These are phyloP conservation scores for Ephestia elutella DNA, from an alignment of 1,140 invertebrate genomes.

Conservation along the genomic window DNA sequence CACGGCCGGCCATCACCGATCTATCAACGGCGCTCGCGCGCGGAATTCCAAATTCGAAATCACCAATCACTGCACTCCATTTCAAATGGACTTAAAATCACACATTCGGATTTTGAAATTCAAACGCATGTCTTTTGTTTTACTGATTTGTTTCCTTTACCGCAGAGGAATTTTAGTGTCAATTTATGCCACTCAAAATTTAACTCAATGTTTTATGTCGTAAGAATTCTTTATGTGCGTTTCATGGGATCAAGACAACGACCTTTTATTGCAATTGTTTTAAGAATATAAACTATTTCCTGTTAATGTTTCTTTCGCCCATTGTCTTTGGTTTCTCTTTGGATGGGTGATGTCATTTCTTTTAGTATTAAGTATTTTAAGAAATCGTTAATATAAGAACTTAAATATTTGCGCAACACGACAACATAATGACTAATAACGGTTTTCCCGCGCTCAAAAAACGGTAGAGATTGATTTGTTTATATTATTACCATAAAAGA, in stretches of 20 bases:
- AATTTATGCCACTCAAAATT: conserved; percentile 9
- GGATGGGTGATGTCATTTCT: conserved; percentile 55
- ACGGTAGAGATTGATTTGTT: too few species aligned
- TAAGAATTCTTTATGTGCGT: conserved; percentile 24
- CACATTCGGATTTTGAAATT: conserved; percentile 54
- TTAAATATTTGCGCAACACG: too few species aligned
- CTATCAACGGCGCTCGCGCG: conserved; percentile 58
- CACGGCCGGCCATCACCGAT: conserved; percentile 50
- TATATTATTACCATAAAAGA: not conserved
- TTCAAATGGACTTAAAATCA: conserved; percentile 51
- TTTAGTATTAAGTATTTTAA: conserved; percentile 34
- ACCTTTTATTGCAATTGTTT: conserved; percentile 65
- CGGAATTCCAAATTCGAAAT: conserved; percentile 62
- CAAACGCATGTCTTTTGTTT: conserved; percentile 51
- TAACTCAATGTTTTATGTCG: conserved; percentile 10
- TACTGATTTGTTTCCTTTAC: conserved; percentile 52
- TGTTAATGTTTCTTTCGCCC: conserved; percentile 62
- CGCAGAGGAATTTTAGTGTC: not conserved
- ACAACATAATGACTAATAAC: too few species aligned
- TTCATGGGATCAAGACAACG: conserved; percentile 20
- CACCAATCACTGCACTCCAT: conserved; percentile 52
- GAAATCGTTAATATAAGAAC: conserved; percentile 35
- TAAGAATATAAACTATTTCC: conserved; percentile 72
- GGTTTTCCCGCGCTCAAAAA: too few species aligned
- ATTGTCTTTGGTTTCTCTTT: conserved; percentile 56